These are phyloP conservation scores for Heliothis subflexa DNA, from an alignment of 1,140 invertebrate genomes.

Conservation along the genomic window DNA sequence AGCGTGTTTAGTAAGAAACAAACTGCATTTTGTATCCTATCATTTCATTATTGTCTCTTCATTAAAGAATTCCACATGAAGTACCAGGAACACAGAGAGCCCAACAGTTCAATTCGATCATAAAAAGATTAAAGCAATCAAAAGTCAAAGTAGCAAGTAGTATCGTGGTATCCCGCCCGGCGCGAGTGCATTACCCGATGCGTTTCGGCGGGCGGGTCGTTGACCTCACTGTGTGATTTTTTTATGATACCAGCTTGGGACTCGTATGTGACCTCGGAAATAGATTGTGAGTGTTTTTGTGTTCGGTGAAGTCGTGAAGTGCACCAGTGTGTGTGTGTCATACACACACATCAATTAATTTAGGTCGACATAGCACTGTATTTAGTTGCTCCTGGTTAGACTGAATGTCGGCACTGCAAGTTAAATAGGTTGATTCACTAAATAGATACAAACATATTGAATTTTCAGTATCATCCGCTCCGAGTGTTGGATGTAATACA, in stretches of 20 bases:
- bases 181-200: conserved; percentile 59
- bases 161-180: conserved; percentile 48
- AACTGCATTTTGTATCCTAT: too few relatives aligned
- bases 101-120: conserved; percentile 36
- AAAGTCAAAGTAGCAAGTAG: conserved; percentile 40
- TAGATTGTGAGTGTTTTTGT: conserved; percentile 43
- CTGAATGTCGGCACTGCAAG: background rate
- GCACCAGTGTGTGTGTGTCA: conserved; percentile 7
- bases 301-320: conserved; percentile 12
- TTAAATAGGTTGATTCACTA: background rate
- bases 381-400: background rate
- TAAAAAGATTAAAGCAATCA: conserved; percentile 46
- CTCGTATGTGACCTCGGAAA: conserved; percentile 45
- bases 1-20: too few relatives aligned
- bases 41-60: background rate
- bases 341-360: conserved; percentile 5
- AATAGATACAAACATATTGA: too few relatives aligned
- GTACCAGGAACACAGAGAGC: conserved; percentile 34
- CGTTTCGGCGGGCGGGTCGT: conserved; percentile 56
- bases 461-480: too few relatives aligned
- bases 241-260: conserved; percentile 52
- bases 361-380: background rate
- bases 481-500: too few relatives aligned
- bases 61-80: background rate
- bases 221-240: conserved; percentile 57